Percentiles rank a stretch among this genome's conserved stretches.
Conservation (phyloP, 1,140 invertebrate genomes). For the Pseudomyrmex gracilis region DNA sequence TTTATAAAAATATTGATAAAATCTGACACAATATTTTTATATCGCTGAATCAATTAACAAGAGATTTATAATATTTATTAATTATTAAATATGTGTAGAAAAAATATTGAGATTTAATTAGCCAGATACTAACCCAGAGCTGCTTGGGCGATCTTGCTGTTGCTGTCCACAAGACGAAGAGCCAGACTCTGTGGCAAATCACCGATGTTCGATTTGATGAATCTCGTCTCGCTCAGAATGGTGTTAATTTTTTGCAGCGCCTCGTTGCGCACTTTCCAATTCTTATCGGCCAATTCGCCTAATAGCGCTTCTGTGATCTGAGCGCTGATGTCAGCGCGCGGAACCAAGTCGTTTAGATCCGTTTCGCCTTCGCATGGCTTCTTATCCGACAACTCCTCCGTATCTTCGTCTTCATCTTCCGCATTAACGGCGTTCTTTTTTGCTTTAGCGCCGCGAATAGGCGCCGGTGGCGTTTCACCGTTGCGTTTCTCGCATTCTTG, state of each 20-base stretch:
- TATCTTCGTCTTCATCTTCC: conserved; percentile 85
- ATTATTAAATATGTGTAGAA: too few relatives aligned
- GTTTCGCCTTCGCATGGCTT: conserved; percentile 82
- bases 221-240: conserved; percentile 91
- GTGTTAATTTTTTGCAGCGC: conserved; percentile 91
- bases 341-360: conserved; percentile 89
- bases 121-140: conserved; percentile 86
- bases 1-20: neutral
- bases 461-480: conserved; percentile 90
- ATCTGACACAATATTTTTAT: too few relatives aligned
- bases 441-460: conserved; percentile 87
- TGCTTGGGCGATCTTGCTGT: conserved; percentile 95
- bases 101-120: too few relatives aligned
- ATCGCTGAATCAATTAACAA: neutral
- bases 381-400: conserved; percentile 86
- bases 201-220: conserved; percentile 93
- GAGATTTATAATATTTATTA: too few relatives aligned
- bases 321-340: conserved; percentile 93
- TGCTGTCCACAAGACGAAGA: conserved; percentile 93
- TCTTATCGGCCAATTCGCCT: conserved; percentile 95
- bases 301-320: conserved; percentile 93
- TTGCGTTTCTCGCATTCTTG: conserved; percentile 94
- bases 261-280: conserved; percentile 97
- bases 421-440: conserved; percentile 73
- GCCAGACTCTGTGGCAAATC: conserved; percentile 93